Conservation (phyloP, 1,140 invertebrate genomes). For the Idris sp. region DNA sequence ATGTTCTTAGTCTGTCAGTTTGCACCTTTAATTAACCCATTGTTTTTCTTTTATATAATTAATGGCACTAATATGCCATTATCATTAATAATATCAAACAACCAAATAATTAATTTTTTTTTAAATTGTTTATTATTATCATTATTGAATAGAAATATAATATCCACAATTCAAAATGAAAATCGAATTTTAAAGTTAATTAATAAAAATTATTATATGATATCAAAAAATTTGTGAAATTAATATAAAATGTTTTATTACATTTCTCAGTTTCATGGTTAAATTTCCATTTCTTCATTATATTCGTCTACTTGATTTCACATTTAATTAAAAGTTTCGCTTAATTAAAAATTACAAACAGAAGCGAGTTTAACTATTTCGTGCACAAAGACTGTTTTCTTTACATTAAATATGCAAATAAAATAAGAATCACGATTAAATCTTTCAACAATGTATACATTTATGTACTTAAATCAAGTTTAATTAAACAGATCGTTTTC, state of each 20-base stretch:
- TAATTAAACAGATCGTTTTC: neutral
- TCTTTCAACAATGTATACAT: slow-evolving; percentile 1
- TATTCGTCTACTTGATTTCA: neutral
- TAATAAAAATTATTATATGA: slow-evolving; percentile 2
- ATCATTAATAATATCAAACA: slow-evolving; percentile 2
- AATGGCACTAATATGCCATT: slow-evolving; percentile 31
- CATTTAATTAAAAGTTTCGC: neutral
- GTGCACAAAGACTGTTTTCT: neutral
- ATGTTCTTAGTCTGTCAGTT: slow-evolving; percentile 34
- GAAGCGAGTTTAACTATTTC: neutral
- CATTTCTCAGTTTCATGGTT: neutral
- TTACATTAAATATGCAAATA: slow-evolving; percentile 8
- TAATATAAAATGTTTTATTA: too few relatives aligned
- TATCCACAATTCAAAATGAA: neutral
- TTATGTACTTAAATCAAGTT: neutral
- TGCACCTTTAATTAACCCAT: slow-evolving; percentile 12
- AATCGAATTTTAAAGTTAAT: too few relatives aligned
- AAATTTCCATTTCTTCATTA: neutral
- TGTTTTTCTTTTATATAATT: slow-evolving; percentile 35
- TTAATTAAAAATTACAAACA: slow-evolving; percentile 16
- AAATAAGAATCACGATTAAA: slow-evolving; percentile 4
- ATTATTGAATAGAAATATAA: too few relatives aligned
- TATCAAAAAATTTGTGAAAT: too few relatives aligned
- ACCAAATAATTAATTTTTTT: too few relatives aligned
- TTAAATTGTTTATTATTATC: too few relatives aligned